Base-by-base conservation (phyloP, 2,888 invertebrate species). In the Meandrusa payeni region DNA sequence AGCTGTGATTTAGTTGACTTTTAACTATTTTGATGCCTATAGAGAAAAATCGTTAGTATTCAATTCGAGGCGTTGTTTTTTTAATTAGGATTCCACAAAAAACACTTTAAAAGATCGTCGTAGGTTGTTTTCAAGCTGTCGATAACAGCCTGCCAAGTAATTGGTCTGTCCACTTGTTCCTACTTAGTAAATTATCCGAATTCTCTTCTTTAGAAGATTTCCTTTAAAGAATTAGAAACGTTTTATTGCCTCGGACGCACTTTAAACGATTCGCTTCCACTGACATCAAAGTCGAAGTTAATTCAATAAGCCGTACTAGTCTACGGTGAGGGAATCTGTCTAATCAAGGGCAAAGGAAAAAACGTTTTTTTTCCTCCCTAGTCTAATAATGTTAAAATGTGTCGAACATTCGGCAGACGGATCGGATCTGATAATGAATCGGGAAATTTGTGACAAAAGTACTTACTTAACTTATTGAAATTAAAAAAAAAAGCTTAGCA, bases 161-260 rank as follows among this genome's bases (percentile, higher is more conserved):
- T 52, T 53, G 45, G 47, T 48, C 41, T 47, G 49, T 55, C 52
- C 60, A 62, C 69, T 64, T 59, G 62, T 29, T 23, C 29, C 23
- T 23, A 68, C 69, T 76, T 72, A 69, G 61, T 65, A 65, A 71
- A 66, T 65, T 67, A 70, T 67, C 63, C 61, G 74, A 77, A 77
- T 79, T 74, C 66, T 63, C 62, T 64, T 59, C 61, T 41, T 55
- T 67, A 64, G 69, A 64, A 69, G 69, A 55, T 60, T 64, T 59
- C 69, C 71, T 74, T 77, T 68, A 71, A 68, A 72, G 68, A 75
- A 78, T 79, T 77, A 76, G 27, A 20, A 27, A 13, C 20, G 20
- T 34, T 41, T 34, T 41, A 41, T 34, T 32, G 27, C 27, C 33
- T 41, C 34, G 22, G 28, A 34, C 33, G 28, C 33, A 27, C 41